A percentile compares a stretch with the other conserved stretches of the same genome.
Conservation (phyloP, 2,113 vertebrate genomes). For the Benitochromis conjunctus region DNA sequence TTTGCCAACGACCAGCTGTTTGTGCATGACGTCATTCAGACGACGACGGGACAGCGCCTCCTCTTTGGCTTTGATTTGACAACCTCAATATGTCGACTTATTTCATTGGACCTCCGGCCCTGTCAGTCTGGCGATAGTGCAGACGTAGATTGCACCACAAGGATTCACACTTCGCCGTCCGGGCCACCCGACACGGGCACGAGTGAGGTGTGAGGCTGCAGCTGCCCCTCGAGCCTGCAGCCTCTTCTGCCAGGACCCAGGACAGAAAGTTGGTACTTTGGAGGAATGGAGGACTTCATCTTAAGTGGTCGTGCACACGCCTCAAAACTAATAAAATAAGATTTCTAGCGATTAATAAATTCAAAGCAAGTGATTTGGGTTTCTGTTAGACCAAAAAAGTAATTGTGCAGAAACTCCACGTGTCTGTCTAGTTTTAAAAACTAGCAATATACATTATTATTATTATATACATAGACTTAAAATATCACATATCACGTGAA, state of each 20-base stretch:
- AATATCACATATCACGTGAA: background rate
- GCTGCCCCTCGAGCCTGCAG: slow-evolving; percentile 1
- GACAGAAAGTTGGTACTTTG: background rate
- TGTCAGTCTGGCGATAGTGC: slow-evolving; percentile 55
- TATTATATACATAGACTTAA: background rate
- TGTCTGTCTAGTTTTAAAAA: background rate
- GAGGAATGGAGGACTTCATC: background rate
- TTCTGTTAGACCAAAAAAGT: background rate
- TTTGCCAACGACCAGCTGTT: slow-evolving; percentile 79
- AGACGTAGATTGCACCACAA: slow-evolving; percentile 59
- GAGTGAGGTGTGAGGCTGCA: background rate
- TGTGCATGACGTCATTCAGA: slow-evolving; percentile 76
- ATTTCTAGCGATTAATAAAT: background rate
- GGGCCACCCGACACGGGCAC: slow-evolving; percentile 6
- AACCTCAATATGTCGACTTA: slow-evolving; percentile 22
- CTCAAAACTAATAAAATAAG: background rate
- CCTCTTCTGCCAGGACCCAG: background rate
- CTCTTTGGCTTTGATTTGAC: slow-evolving; percentile 69
- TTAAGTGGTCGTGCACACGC: background rate
- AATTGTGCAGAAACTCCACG: background rate
- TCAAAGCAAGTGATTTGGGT: background rate
- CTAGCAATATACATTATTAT: background rate
- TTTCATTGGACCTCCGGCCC: slow-evolving; percentile 60
- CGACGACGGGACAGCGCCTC: slow-evolving; percentile 62
- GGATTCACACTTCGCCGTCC: slow-evolving; percentile 30